Base-by-base conservation (phyloP, 2,888 invertebrate species). In the Xylota segnis region DNA sequence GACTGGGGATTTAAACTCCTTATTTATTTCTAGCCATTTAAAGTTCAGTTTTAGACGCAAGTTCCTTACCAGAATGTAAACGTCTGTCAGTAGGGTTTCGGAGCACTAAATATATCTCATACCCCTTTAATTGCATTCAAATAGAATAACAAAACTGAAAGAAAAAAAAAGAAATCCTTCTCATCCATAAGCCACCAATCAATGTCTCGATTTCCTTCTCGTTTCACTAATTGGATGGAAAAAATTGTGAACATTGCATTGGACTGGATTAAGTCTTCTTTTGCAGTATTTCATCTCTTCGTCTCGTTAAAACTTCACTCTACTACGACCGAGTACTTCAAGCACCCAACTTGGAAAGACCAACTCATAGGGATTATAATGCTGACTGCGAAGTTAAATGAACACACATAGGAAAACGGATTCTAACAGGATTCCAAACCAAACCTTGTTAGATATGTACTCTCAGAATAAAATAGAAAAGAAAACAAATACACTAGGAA, bases 381-480 rank as follows among this genome's bases (percentile, higher is more conserved):
- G 54, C 54, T 54, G 68, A 68, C 68, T 68, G 27, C 27, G 54
- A 68, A 68, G 54, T 40, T 68, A 29, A 68, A 68, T 54, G 68
- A 68, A 68, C 68, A 68, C 54, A 37, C 16, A 54, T 52, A 40
- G 68, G 54, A 68, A 68, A 40, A 68, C 37, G 54, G 54, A 68
- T 50, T 27, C 54, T 68, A 68, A 68, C 54, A 40, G 54, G 54
- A 54, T 68, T 54, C 54, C 16, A 52, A n/a, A 54, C 54, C 37
- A 68, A 68, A 37, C 68, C 68, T 68, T 68, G 68, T 68, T 54
- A 68, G 40, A 68, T 68, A n/a, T n/a, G n/a, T n/a, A 14, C 32
- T 40, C 40, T 40, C 40, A 40, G 40, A 3, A 40, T 12, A 29
- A 9, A n/a, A 47, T 16, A 34, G 1, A 9, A 52, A 66, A 16